Percentiles rank a stretch among this genome's conserved stretches.
Conservation (phyloP, 2,797 vertebrate genomes). For the Pseudomugil tenellus region DNA sequence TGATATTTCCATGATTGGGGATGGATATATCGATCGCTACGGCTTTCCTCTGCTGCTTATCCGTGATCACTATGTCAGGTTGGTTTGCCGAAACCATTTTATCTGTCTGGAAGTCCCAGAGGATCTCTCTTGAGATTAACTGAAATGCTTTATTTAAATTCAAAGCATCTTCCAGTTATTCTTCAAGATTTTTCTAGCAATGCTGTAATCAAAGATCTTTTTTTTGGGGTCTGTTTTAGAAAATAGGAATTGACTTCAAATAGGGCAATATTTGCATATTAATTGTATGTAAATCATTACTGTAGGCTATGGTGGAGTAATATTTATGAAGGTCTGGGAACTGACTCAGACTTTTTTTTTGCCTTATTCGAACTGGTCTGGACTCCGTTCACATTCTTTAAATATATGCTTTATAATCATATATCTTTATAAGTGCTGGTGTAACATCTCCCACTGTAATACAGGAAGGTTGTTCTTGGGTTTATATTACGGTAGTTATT, state of each 20-base stretch:
- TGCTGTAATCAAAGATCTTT: constrained; percentile 10
- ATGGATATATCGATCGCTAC: too few relatives aligned
- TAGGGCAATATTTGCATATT: constrained; percentile 6
- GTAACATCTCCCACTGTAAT: not conserved
- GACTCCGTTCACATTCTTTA: constrained; percentile 25
- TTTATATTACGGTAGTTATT: not conserved
- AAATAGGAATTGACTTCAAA: constrained; percentile 10
- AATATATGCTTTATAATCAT: not conserved
- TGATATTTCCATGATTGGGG: too few relatives aligned
- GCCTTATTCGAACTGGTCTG: constrained; percentile 4
- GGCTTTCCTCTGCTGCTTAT: too few relatives aligned
- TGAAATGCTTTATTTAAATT: constrained; percentile 15
- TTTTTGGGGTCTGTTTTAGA: not conserved
- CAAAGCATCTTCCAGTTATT: constrained; percentile 3
- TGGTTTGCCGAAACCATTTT: too few relatives aligned
- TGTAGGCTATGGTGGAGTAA: constrained; percentile 7
- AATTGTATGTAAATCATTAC: constrained; percentile 16
- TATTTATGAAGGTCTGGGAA: constrained; percentile 11
- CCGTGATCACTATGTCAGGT: too few relatives aligned
- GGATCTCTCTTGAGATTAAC: too few relatives aligned
- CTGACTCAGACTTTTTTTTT: constrained; percentile 8
- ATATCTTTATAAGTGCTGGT: constrained; percentile 9
- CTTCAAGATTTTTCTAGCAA: constrained; percentile 2
- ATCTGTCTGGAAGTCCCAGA: too few relatives aligned
- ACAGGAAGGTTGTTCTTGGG: too few relatives aligned